Base-by-base conservation (phyloP, 2,797 vertebrate genomes). In the Vespertilio murinus region DNA sequence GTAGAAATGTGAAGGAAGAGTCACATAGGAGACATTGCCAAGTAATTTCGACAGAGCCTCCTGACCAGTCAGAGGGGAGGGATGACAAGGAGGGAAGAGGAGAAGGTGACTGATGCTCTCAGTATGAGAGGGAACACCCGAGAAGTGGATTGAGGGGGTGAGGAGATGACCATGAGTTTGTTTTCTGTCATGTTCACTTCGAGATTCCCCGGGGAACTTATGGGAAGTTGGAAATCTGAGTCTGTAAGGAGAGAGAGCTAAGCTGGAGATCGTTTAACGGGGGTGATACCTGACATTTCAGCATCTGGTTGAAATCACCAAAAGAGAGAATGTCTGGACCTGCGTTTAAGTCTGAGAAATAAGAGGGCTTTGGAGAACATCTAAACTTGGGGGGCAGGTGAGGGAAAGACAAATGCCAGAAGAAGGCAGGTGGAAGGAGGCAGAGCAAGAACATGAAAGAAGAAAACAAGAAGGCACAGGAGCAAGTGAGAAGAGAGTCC, bases 221-320 rank as follows among this genome's bases (percentile, higher is more conserved):
- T 52, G 25, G 38, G 22, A 65, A 47, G n/a, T 8, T 59, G 30
- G 38, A 95, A 86, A 84, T 69, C 5, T 91, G 38, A 78, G 81
- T 56, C 49, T 64, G 69, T 73, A 82, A 87, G 38, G 42, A 84
- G 77, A 80, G 9, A 74, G 42, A 42, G 9, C 42, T 45, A 74
- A 87, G 20, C 6, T 28, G 38, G 54, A 6, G 33, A 35, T 35
- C 38, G 64, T 25, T 87, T 61, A 93, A 82, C 85, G 80, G 0
- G 47, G 77, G n/a, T 61, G 54, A 89, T 47, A 71, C 17, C 45
- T 74, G 54, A 91, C 49, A 87, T 73, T 42, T 64, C n/a, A 78
- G 52, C 17, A 59, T 89, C 92, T 91, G 80, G 45, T 69, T 91
- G 70, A 89, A 75, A 82, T 67, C n/a, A 59, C 47, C 65, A 94